Percentiles rank a stretch among this genome's conserved stretches.
phyloP scores from a whole-genome alignment of 1,140 invertebrate genomes.

The Trachymyrmex cornetzi region DNA sequence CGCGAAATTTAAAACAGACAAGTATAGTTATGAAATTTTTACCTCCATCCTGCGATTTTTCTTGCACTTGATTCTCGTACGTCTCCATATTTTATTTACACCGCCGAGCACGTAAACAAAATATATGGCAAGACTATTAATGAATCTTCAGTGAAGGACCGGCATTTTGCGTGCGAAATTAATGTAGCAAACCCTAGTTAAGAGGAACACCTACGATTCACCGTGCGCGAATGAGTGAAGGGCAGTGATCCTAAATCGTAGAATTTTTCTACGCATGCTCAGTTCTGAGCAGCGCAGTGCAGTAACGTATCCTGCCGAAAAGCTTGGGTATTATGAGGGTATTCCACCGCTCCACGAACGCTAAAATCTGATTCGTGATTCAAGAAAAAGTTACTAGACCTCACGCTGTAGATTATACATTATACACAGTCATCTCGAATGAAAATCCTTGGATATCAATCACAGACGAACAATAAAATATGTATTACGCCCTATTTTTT shows the following conservation, averaged over 20 bases:
- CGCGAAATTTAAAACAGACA: constrained; percentile 23
- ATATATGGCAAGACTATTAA: background rate
- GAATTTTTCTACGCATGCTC: constrained; percentile 17
- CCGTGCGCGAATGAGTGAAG: constrained; percentile 27
- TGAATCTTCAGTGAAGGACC: background rate
- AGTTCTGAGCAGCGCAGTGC: background rate
- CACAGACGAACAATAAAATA: background rate
- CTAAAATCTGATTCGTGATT: background rate
- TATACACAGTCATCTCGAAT: background rate
- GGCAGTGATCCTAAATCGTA: constrained; percentile 42
- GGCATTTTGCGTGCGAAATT: constrained; percentile 17
- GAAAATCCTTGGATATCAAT: background rate
- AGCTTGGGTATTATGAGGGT: background rate
- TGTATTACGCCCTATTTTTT: background rate
- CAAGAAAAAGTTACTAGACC: constrained; percentile 4
- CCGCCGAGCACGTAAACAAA: constrained; percentile 1
- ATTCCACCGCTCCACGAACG: background rate
- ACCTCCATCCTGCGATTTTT: constrained; percentile 79
- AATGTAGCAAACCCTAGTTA: background rate
- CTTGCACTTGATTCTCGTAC: constrained; percentile 68
- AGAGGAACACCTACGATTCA: constrained; percentile 16
- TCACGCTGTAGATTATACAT: background rate
- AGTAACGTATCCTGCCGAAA: background rate
- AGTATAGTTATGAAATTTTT: constrained; percentile 63
- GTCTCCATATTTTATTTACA: constrained; percentile 78